Percentiles rank a stretch among this genome's conserved stretches.
Conservation (phyloP, 1,140 invertebrate species). For the Thaumetopoea pityocampa region DNA sequence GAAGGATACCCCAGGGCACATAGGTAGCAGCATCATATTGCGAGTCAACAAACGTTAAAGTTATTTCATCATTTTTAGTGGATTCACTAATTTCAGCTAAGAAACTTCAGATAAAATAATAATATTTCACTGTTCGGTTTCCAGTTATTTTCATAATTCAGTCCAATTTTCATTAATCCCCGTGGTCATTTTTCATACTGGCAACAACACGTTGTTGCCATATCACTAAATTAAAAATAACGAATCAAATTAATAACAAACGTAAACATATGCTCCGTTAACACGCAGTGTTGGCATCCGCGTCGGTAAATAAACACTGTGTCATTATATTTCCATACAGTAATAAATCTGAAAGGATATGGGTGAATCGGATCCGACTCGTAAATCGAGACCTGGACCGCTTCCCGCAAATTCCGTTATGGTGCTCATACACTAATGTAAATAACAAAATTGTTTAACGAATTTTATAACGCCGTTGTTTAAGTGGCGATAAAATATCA, state of each 20-base stretch:
- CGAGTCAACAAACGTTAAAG: no score
- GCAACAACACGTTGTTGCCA: neutral
- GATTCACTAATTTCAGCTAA: no score
- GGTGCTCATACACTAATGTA: neutral
- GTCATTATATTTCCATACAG: conserved; percentile 60
- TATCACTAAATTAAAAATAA: conserved; percentile 16
- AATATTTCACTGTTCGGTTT: no score
- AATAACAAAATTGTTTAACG: neutral
- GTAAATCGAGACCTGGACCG: conserved; percentile 41
- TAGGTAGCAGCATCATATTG: no score
- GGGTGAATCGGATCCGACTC: conserved; percentile 40
- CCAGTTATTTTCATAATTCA: no score
- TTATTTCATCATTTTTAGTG: no score
- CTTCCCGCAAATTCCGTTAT: conserved; percentile 36
- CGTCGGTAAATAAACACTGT: conserved; percentile 49
- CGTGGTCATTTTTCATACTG: neutral
- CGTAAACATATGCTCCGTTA: conserved; percentile 28
- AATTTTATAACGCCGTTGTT: no score
- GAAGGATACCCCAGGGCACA: no score
- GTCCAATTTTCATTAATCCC: conserved; percentile 3
- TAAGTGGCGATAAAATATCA: no score
- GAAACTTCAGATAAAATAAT: no score
- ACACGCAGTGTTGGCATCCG: conserved; percentile 31
- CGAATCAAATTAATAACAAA: conserved; percentile 45
- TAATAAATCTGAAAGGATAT: conserved; percentile 53